These are phyloP conservation scores for Dendroctonus ponderosae DNA, from an alignment of 1,140 invertebrate species.

Conservation along the genomic window DNA sequence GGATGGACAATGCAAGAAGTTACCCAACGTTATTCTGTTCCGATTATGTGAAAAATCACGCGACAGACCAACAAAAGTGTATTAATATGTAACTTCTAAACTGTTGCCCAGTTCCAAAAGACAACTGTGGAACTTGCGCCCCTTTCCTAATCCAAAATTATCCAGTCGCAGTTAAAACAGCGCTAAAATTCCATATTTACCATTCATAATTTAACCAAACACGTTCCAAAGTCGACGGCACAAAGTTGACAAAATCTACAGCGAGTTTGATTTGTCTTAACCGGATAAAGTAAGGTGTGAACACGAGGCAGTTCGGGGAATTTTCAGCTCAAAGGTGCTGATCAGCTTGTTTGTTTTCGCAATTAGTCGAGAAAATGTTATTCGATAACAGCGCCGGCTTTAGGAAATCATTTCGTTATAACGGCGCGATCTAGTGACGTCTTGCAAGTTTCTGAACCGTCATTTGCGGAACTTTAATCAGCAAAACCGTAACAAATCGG, in stretches of 20 bases:
- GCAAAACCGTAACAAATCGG: neutral
- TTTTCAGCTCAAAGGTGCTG: slow-evolving; percentile 3
- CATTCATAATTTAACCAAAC: slow-evolving; percentile 10
- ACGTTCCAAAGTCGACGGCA: neutral
- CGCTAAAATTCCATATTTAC: neutral
- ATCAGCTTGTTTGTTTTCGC: slow-evolving; percentile 10
- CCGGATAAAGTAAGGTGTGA: slow-evolving; percentile 8
- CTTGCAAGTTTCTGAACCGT: neutral
- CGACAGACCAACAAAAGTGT: too few species aligned
- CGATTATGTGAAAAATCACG: neutral
- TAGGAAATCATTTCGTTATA: too few species aligned
- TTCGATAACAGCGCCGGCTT: too few species aligned
- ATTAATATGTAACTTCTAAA: neutral
- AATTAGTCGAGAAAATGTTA: neutral
- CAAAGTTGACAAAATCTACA: neutral
- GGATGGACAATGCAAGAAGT: too few species aligned
- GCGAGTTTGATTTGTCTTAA: slow-evolving; percentile 11
- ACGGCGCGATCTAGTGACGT: neutral
- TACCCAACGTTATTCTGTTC: neutral
- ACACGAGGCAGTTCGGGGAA: slow-evolving; percentile 3
- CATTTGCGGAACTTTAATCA: neutral
- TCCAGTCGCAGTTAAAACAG: neutral
- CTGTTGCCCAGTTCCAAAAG: neutral
- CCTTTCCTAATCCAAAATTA: neutral
- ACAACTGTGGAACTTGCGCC: neutral